Conservation (phyloP, 2,113 vertebrate genomes). For the Aegithalos caudatus region DNA sequence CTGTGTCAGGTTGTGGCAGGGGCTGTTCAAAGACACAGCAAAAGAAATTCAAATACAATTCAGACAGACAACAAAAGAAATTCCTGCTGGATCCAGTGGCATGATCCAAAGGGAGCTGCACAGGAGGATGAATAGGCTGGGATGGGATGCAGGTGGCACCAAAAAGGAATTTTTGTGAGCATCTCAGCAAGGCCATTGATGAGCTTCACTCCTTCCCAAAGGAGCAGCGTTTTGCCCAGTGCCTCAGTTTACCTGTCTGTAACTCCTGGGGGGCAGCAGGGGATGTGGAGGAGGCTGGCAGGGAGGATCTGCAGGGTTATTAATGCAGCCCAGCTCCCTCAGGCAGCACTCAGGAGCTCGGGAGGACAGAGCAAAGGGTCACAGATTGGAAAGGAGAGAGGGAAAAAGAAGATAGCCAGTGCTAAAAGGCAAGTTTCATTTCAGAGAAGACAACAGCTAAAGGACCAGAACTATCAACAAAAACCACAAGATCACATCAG, state of each 20-base stretch:
- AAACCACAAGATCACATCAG: slow-evolving; percentile 62
- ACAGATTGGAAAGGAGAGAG: neutral
- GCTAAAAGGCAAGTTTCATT: slow-evolving; percentile 19
- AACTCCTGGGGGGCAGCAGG: neutral
- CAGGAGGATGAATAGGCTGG: neutral
- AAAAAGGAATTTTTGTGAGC: neutral
- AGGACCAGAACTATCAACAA: neutral
- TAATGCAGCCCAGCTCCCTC: rapidly evolving
- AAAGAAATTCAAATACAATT: neutral
- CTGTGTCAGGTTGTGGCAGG: rapidly evolving
- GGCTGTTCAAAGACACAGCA: neutral
- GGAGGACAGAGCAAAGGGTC: neutral
- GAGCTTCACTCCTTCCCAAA: rapidly evolving
- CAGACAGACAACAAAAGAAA: neutral
- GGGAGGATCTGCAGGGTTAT: neutral
- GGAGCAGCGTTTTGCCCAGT: neutral
- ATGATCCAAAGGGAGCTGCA: rapidly evolving
- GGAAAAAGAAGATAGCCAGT: neutral
- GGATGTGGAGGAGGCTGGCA: rapidly evolving
- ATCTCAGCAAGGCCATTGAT: rapidly evolving
- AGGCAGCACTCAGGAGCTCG: neutral
- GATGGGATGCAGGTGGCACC: neutral
- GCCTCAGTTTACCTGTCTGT: neutral
- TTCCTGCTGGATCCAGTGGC: rapidly evolving
- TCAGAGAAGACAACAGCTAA: slow-evolving; percentile 22